phyloP scores from a whole-genome alignment of 2,888 invertebrate species.

The Mellilla xanthometata region DNA sequence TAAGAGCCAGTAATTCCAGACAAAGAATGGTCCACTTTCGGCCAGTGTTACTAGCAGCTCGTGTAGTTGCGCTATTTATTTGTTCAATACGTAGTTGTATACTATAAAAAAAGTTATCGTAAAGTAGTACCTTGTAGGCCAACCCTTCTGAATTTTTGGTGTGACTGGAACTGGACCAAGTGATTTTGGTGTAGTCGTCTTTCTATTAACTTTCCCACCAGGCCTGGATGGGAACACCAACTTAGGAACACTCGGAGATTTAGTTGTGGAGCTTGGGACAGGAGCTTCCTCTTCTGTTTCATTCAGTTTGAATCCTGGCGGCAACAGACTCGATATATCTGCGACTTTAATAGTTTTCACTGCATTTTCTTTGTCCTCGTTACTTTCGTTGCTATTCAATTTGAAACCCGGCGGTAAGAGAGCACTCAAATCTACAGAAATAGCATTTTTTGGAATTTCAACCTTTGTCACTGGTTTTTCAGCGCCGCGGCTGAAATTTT shows the following conservation, averaged over 20 bases:
- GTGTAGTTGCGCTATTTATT: too few species aligned
- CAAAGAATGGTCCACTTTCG: too few species aligned
- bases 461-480: slow-evolving; percentile 48
- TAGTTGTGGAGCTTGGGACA: slow-evolving; percentile 53
- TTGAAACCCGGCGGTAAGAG: slow-evolving; percentile 85
- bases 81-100: not conserved
- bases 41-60: too few species aligned
- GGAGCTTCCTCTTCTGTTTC: slow-evolving; percentile 43
- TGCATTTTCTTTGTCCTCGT: slow-evolving; percentile 37
- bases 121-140: slow-evolving; percentile 89
- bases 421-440: slow-evolving; percentile 79
- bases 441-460: slow-evolving; percentile 47
- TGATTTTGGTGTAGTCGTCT: slow-evolving; percentile 83
- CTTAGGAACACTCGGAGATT: slow-evolving; percentile 82
- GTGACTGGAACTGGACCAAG: slow-evolving; percentile 68
- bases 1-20: too few species aligned
- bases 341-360: slow-evolving; percentile 55
- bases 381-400: slow-evolving; percentile 50
- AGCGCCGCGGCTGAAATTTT: slow-evolving; percentile 80
- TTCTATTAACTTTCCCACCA: slow-evolving; percentile 83
- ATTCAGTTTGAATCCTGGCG: slow-evolving; percentile 82
- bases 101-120: too few species aligned
- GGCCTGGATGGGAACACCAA: slow-evolving; percentile 91
- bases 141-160: slow-evolving; percentile 91
- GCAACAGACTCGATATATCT: slow-evolving; percentile 84